Conservation (phyloP, 2,888 invertebrate genomes). For the Nebria salina region DNA sequence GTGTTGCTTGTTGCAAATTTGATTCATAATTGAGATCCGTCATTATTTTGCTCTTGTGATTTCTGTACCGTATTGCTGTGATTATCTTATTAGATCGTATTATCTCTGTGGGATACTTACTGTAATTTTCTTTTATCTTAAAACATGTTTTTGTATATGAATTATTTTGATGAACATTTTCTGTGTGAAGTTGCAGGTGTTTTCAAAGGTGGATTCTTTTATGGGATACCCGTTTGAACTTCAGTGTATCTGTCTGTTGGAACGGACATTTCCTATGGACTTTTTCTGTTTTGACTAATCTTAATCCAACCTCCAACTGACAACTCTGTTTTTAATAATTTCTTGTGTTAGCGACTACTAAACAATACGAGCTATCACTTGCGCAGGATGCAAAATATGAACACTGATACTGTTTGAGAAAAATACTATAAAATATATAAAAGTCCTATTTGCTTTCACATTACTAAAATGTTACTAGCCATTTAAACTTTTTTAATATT, state of each 20-base stretch:
- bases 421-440: no score
- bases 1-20: conserved; percentile 36
- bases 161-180: background rate
- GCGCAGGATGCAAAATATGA: no score
- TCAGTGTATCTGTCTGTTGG: background rate
- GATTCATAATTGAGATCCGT: conserved; percentile 32
- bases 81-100: conserved; percentile 38
- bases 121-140: background rate
- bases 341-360: no score
- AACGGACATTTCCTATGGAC: background rate
- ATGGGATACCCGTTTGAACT: conserved; percentile 21
- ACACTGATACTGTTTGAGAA: no score
- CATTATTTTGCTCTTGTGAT: conserved; percentile 13
- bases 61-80: conserved; percentile 27
- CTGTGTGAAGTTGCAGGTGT: conserved; percentile 37
- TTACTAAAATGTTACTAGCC: no score
- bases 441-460: no score
- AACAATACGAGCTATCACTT: no score
- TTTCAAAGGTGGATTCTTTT: conserved; percentile 1
- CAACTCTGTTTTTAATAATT: no score
- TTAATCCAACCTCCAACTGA: background rate
- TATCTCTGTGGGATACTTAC: conserved; percentile 29
- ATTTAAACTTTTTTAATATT: no score
- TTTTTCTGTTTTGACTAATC: background rate
- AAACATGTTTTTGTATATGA: background rate